A percentile compares a stretch with the other conserved stretches of the same genome.
Conservation (phyloP, 2,888 invertebrate species). For the Matsumyia berberina region DNA sequence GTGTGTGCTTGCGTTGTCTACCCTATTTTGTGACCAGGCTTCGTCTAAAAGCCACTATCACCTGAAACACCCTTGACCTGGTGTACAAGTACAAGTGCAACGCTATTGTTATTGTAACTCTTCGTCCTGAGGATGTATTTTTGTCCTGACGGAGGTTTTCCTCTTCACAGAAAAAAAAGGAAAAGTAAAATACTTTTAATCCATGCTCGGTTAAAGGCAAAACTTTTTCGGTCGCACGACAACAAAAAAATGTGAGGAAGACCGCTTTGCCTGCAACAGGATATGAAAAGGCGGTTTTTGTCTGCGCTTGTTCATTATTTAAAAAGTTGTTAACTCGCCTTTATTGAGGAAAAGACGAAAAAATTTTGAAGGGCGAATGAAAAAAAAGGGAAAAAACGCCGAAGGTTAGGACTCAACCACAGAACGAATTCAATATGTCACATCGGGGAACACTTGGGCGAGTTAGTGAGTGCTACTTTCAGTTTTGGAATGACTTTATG, state of each 20-base stretch:
- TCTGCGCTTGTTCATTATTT: slow-evolving; percentile 65
- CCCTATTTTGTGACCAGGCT: background rate
- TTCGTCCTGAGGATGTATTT: slow-evolving; percentile 29
- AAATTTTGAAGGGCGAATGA: background rate
- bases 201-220: slow-evolving; percentile 37
- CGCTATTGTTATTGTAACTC: slow-evolving; percentile 18
- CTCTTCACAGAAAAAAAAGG: background rate
- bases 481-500: slow-evolving; percentile 27
- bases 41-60: slow-evolving; percentile 29
- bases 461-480: slow-evolving; percentile 33
- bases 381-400: slow-evolving; percentile 17
- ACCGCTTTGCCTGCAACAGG: slow-evolving; percentile 35
- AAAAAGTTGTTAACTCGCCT: slow-evolving; percentile 65
- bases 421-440: slow-evolving; percentile 40
- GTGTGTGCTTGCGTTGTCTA: background rate
- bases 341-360: slow-evolving; percentile 32
- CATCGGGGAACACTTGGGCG: slow-evolving; percentile 13
- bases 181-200: slow-evolving; percentile 26
- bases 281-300: slow-evolving; percentile 54
- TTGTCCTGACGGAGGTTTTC: slow-evolving; percentile 19
- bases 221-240: slow-evolving; percentile 31
- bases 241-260: slow-evolving; percentile 8
- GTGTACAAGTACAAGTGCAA: slow-evolving; percentile 54
- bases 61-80: slow-evolving; percentile 66
- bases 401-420: slow-evolving; percentile 12